Evolutionary conservation across 2,888 invertebrate species (phyloP), one percentile per base, ranked within the genome.

Genomic region (Drepanosiphum platanoidis): DNA sequence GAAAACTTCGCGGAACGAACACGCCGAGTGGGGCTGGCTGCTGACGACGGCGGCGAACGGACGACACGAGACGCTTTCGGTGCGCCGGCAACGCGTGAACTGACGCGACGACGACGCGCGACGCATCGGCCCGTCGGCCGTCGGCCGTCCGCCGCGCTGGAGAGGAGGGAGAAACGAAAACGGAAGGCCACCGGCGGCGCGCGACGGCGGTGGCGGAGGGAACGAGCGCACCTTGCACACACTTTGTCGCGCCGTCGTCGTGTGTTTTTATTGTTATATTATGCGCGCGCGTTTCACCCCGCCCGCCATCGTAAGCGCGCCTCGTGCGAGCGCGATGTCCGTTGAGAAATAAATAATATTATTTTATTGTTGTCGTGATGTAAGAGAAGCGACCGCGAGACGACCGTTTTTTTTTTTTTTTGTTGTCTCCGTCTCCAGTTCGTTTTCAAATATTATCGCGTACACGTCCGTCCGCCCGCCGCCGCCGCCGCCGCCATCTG

Each of bases 21-120:
- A 3, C 9, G 4, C 64, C 32, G 32, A 8, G n/a, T 27, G 15
- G 66, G 27, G 7, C 52, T 66, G 42, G 0, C 15, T 42, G 27
- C 64, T n/a, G 27, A 11, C 61, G 64, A 36, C 34, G 22, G 22
- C 27, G 42, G 11, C 42, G 42, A 39, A 39, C 32, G 30, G 8
- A 61, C 18, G 39, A 64, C 82, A 22, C 32, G 22, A 46, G n/a
- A 36, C 15, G n/a, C n/a, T n/a, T n/a, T n/a, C 22, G 74, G 64
- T 27, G 22, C 52, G 52, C 84, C 84, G 84, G 84, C 5, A 77
- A 84, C 84, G 84, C 84, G 75, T 77, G 84, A 84, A 84, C 84
- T 77, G 83, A 27, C 71, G 34, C 70, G 66, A 13, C 42, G 52
- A 32, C 46, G 30, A 22, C 46, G 46, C 36, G 71, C 71, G 71